phyloP scores from a whole-genome alignment of 2,113 vertebrate genomes.

The Caranx ignobilis region DNA sequence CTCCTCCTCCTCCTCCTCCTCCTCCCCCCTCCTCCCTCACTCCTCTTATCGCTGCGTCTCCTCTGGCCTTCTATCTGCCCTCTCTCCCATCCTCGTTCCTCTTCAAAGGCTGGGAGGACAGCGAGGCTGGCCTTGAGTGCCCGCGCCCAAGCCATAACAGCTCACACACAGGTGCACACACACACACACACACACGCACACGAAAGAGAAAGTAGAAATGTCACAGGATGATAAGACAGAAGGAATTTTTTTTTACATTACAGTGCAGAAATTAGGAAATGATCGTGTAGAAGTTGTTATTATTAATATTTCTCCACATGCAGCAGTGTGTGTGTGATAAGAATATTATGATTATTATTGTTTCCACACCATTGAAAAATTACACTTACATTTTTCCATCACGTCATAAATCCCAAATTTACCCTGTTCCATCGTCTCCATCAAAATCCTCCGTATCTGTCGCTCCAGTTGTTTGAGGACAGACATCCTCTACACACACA shows the following conservation, averaged over 20 bases:
- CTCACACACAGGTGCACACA: conserved; percentile 50
- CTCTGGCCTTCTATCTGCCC: conserved; percentile 63
- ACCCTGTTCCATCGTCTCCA: conserved; percentile 26
- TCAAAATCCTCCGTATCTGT: not conserved
- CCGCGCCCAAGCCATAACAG: conserved; percentile 79
- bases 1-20: conserved; percentile 16
- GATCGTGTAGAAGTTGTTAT: no score
- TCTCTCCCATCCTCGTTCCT: conserved; percentile 64
- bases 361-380: not conserved
- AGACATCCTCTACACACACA: conserved; percentile 59
- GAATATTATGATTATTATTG: not conserved
- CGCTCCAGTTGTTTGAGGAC: conserved; percentile 39
- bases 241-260: not conserved
- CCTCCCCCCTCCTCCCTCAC: conserved; percentile 38
- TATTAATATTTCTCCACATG: no score
- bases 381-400: not conserved
- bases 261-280: not conserved
- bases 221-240: not conserved
- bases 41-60: conserved; percentile 61
- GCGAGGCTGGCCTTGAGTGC: conserved; percentile 31
- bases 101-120: conserved; percentile 67
- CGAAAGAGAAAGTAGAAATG: not conserved
- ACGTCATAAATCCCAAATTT: conserved; percentile 2
- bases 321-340: no score
- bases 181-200: conserved; percentile 23